A percentile compares a stretch with the other conserved stretches of the same genome.
These are phyloP conservation scores for Tylochromis polylepis DNA, from an alignment of 2,113 vertebrate species.

Conservation along the genomic window DNA sequence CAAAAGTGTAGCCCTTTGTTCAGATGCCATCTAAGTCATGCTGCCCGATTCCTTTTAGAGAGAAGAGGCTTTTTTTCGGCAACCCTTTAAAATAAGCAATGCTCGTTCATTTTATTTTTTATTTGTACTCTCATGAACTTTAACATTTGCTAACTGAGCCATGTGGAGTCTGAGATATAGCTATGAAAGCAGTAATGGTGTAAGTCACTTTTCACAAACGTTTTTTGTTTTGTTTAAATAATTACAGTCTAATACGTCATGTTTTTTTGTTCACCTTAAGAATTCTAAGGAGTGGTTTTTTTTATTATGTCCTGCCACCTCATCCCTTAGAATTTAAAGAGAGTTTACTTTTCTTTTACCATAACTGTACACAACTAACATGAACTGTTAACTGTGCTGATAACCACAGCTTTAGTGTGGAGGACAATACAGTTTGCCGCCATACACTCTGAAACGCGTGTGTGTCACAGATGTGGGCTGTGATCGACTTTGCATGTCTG, in stretches of 20 bases:
- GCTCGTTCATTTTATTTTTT: neutral
- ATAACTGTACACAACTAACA: neutral
- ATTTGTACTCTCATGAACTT: neutral
- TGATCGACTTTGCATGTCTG: constrained; percentile 1
- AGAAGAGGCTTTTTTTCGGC: neutral
- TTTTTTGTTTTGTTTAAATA: neutral
- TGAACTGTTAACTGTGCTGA: neutral
- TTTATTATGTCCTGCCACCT: neutral
- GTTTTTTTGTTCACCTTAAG: too few species aligned
- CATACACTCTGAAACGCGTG: neutral
- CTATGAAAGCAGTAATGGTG: neutral
- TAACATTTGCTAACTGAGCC: neutral
- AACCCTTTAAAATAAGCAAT: neutral
- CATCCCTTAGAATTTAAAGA: neutral
- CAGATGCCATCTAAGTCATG: neutral
- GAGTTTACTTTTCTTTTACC: neutral
- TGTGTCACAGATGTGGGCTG: neutral
- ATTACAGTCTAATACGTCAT: fast-evolving
- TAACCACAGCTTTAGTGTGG: neutral
- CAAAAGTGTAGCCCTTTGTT: neutral
- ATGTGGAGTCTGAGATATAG: neutral
- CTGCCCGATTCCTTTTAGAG: neutral
- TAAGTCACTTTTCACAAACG: neutral
- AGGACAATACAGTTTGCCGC: neutral
- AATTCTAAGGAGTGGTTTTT: too few species aligned